These are phyloP conservation scores for Cirrhinus mrigala DNA, from an alignment of 2,797 vertebrate genomes.

Conservation along the genomic window DNA sequence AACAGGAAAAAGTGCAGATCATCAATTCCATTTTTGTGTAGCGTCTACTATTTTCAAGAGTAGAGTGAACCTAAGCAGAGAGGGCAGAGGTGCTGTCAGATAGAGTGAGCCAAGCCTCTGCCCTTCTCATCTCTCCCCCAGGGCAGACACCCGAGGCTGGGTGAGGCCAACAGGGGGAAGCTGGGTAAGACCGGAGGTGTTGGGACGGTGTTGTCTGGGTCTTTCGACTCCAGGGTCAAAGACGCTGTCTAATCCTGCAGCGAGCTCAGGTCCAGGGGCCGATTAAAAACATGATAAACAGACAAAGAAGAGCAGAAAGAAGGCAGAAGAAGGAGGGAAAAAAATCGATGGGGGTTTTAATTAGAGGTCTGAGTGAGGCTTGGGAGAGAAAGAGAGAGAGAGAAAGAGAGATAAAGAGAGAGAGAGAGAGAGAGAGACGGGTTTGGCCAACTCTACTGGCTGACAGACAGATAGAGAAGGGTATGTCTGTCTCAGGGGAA, in stretches of 20 bases:
- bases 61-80: background rate
- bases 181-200: constrained; percentile 26
- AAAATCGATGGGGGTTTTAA: constrained; percentile 65
- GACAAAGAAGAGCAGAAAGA: constrained; percentile 49
- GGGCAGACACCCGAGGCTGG: constrained; percentile 36
- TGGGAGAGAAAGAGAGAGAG: constrained; percentile 23
- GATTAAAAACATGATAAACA: constrained; percentile 58
- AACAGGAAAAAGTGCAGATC: constrained; percentile 8
- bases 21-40: background rate
- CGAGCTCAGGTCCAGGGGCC: constrained; percentile 45
- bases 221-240: constrained; percentile 32
- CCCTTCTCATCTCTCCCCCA: constrained; percentile 32
- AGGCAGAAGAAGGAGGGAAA: constrained; percentile 35
- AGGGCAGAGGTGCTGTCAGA: constrained; percentile 29
- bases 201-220: constrained; percentile 34
- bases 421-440: constrained; percentile 10
- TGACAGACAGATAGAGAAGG: constrained; percentile 46
- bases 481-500: constrained; percentile 50
- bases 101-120: constrained; percentile 15
- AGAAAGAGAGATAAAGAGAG: constrained; percentile 1
- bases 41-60: background rate
- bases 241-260: constrained; percentile 48
- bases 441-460: constrained; percentile 34
- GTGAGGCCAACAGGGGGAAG: constrained; percentile 32
- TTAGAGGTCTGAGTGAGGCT: constrained; percentile 54